These are phyloP conservation scores for Sinocyclocheilus grahami DNA, from an alignment of 2,113 vertebrate genomes.

Conservation along the genomic window DNA sequence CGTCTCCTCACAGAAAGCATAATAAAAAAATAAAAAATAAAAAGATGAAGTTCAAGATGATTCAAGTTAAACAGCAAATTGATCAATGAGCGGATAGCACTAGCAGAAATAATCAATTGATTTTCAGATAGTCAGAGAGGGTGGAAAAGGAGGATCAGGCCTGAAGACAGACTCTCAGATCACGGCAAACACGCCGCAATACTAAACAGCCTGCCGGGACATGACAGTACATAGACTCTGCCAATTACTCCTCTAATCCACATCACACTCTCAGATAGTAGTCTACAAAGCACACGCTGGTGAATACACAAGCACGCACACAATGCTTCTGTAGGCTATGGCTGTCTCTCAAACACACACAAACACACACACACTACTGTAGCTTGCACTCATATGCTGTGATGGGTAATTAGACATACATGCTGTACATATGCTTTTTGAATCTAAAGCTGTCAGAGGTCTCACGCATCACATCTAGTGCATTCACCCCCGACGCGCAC, in stretches of 20 bases:
- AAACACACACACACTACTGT: conserved; percentile 10
- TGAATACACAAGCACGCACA: conserved; percentile 51
- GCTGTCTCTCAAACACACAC: background rate
- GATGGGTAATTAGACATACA: conserved; percentile 46
- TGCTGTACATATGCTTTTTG: conserved; percentile 12
- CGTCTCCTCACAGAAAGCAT: background rate
- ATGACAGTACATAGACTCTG: conserved; percentile 77
- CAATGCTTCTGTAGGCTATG: conserved; percentile 39
- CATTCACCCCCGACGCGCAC: conserved; percentile 33
- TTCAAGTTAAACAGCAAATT: conserved; percentile 44
- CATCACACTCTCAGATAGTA: conserved; percentile 72
- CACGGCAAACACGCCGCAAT: conserved; percentile 69
- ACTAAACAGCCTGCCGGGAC: conserved; percentile 75
- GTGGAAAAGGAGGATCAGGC: conserved; percentile 64
- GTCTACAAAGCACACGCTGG: conserved; percentile 58
- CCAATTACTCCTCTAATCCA: conserved; percentile 81
- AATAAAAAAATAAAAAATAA: background rate
- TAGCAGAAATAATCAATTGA: conserved; percentile 66
- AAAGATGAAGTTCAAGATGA: conserved; percentile 36
- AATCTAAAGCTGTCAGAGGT: conserved; percentile 30
- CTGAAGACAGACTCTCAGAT: conserved; percentile 68
- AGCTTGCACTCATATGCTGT: conserved; percentile 43
- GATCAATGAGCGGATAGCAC: conserved; percentile 58
- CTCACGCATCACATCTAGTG: conserved; percentile 38
- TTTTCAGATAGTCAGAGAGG: conserved; percentile 68